Percentiles rank a stretch among this genome's conserved stretches.
Evolutionary conservation across 2,888 invertebrate genomes (phyloP).

Genomic region (Carterocephalus palaemon): DNA sequence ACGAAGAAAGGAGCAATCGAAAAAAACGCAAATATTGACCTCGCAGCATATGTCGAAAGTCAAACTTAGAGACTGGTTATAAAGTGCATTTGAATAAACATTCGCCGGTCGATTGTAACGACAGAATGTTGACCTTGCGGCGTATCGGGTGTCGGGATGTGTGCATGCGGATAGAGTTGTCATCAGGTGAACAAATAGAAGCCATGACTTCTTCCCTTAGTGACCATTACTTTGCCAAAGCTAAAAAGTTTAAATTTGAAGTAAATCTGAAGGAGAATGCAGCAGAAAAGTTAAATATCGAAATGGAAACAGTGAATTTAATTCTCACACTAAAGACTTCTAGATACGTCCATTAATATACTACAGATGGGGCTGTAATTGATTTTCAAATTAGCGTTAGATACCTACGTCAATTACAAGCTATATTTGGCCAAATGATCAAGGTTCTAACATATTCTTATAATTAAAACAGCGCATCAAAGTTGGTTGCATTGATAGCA

Average conservation of each 20-base stretch:
- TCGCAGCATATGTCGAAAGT: slow-evolving; percentile 74
- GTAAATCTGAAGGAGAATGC: too few species aligned
- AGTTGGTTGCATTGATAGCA: slow-evolving; percentile 4
- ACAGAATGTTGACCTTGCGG: slow-evolving; percentile 68
- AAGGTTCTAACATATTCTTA: too few species aligned
- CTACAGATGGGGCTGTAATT: too few species aligned
- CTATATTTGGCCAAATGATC: too few species aligned
- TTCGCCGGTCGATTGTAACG: slow-evolving; percentile 63
- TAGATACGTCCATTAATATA: too few species aligned
- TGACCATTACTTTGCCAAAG: slow-evolving; percentile 7
- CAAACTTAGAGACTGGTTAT: slow-evolving; percentile 63
- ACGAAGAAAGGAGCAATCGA: slow-evolving; percentile 55
- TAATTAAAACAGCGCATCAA: background rate
- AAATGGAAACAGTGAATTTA: too few species aligned
- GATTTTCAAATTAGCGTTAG: too few species aligned
- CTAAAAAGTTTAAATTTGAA: too few species aligned
- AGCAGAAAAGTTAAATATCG: too few species aligned
- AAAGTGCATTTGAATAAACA: slow-evolving; percentile 77
- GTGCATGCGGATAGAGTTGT: slow-evolving; percentile 60
- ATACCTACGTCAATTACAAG: too few species aligned
- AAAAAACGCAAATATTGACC: slow-evolving; percentile 75
- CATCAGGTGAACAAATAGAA: slow-evolving; percentile 63
- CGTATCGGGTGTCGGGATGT: slow-evolving; percentile 63
- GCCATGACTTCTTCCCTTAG: slow-evolving; percentile 9
- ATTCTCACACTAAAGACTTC: too few species aligned